Evolutionary conservation across 1,140 invertebrate genomes (phyloP).

Genomic region (Mizuhopecten yessoensis): DNA sequence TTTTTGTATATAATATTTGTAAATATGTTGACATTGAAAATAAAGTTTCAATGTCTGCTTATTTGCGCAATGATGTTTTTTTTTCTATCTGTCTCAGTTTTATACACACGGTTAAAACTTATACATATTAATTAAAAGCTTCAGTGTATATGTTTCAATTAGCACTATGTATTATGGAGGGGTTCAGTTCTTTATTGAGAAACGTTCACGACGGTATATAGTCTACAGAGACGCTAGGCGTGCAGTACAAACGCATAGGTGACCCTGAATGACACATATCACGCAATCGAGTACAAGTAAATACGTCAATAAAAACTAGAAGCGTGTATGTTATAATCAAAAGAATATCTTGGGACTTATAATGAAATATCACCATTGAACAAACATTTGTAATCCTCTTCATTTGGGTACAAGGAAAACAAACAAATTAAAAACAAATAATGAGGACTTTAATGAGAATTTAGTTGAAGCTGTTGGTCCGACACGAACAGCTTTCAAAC

Average conservation of each 20-base stretch:
- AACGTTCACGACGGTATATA: too few species aligned
- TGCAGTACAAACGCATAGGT: neutral
- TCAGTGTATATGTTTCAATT: too few species aligned
- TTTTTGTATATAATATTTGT: too few species aligned
- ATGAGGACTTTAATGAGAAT: neutral
- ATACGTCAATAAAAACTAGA: neutral
- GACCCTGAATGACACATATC: neutral
- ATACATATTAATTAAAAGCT: too few species aligned
- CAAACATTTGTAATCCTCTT: neutral
- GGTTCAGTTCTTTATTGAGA: too few species aligned
- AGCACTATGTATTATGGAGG: too few species aligned
- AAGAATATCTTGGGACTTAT: neutral
- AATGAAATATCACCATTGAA: neutral
- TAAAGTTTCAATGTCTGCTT: too few species aligned
- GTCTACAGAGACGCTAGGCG: neutral
- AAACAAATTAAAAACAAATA: neutral
- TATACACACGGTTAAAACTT: too few species aligned
- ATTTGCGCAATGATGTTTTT: too few species aligned
- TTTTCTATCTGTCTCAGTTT: too few species aligned
- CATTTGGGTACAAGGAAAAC: neutral
- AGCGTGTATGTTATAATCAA: neutral
- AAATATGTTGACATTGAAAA: too few species aligned
- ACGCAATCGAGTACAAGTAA: neutral
- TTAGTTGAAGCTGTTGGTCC: neutral
- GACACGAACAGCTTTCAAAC: neutral